Evolutionary conservation across 2,797 vertebrate species (phyloP).

Genomic region (Hippoglossus hippoglossus): DNA sequence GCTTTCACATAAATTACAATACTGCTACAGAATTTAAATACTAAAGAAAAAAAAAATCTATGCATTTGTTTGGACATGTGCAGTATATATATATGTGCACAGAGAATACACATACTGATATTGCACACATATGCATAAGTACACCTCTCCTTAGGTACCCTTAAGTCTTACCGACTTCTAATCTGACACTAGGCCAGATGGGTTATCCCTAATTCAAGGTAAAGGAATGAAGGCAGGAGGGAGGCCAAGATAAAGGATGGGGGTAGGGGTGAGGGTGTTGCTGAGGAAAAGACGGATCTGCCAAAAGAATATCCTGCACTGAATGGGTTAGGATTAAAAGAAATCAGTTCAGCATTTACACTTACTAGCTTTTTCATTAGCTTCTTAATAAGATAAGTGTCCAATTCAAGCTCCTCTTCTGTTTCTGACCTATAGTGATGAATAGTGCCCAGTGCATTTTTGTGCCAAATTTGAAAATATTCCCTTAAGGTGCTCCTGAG

Average conservation of each 20-base stretch:
- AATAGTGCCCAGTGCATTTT: too few species aligned
- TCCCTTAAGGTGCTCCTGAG: too few species aligned
- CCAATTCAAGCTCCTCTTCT: too few species aligned
- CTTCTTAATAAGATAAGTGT: too few species aligned
- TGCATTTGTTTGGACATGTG: background rate
- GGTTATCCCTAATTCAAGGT: slow-evolving; percentile 51
- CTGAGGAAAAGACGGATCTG: background rate
- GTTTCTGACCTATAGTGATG: too few species aligned
- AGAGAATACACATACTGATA: background rate
- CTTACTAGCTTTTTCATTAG: too few species aligned
- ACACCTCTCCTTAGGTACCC: slow-evolving; percentile 18
- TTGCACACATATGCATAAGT: background rate
- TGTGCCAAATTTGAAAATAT: too few species aligned
- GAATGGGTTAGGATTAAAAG: too few species aligned
- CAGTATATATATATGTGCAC: background rate
- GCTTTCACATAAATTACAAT: background rate
- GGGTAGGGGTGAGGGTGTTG: background rate
- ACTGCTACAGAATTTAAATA: slow-evolving; percentile 13
- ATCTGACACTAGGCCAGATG: slow-evolving; percentile 65
- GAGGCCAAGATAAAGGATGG: slow-evolving; percentile 15
- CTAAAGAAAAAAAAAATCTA: background rate
- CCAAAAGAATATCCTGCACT: background rate
- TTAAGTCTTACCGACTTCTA: slow-evolving; percentile 50
- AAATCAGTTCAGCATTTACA: background rate
- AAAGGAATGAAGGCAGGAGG: slow-evolving; percentile 37